phyloP scores from a whole-genome alignment of 2,888 invertebrate species.

The Calephelis perditalis region DNA sequence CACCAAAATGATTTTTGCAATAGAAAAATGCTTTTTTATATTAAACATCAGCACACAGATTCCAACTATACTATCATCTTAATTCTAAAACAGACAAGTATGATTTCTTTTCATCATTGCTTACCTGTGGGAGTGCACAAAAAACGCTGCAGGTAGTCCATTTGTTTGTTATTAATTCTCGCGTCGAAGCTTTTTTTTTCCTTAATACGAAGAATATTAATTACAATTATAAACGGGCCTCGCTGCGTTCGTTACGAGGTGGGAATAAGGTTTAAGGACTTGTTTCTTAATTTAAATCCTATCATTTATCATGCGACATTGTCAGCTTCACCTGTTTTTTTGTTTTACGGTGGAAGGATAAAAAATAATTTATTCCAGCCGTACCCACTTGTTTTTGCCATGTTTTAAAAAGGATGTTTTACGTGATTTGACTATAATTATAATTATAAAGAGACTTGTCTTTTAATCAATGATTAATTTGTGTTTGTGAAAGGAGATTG shows the following conservation, averaged over 20 bases:
- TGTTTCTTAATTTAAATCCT: conserved; percentile 72
- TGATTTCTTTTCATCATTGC: conserved; percentile 70
- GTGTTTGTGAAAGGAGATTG: no score
- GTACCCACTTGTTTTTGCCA: conserved; percentile 6
- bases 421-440: not conserved
- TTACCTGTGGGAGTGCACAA: conserved; percentile 73
- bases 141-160: conserved; percentile 77
- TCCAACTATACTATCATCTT: not conserved
- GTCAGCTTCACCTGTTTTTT: conserved; percentile 66
- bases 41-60: not conserved
- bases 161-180: conserved; percentile 79
- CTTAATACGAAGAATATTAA: conserved; percentile 78
- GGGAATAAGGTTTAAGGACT: conserved; percentile 50
- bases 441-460: not conserved
- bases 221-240: conserved; percentile 76
- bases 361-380: conserved; percentile 13
- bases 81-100: conserved; percentile 67
- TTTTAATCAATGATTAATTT: no score
- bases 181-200: conserved; percentile 71
- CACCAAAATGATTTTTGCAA: not conserved
- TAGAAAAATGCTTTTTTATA: not conserved
- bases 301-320: conserved; percentile 76
- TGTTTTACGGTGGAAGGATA: conserved; percentile 8
- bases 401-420: conserved; percentile 11
- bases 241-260: conserved; percentile 66